Evolutionary conservation across 1,140 invertebrate species (phyloP).

Genomic region (Drosophila sucinea): DNA sequence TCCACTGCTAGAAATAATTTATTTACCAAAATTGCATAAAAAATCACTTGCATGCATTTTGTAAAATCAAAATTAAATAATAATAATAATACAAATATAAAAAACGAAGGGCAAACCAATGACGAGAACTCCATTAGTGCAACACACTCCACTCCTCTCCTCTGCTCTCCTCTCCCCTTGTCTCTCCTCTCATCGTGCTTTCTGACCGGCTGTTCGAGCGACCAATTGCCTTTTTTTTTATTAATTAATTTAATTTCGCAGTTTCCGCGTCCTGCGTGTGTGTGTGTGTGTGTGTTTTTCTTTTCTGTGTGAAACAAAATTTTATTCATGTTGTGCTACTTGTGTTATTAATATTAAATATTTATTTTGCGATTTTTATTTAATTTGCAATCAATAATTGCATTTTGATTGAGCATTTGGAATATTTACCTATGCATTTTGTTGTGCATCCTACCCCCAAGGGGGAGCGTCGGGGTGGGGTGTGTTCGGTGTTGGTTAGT

Average conservation of each 20-base stretch:
- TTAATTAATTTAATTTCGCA: conserved; percentile 67
- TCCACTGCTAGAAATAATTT: neutral
- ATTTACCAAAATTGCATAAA: conserved; percentile 32
- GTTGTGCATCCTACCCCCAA: neutral
- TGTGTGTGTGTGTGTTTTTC: conserved; percentile 3
- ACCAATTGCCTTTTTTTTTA: conserved; percentile 68
- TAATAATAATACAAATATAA: conserved; percentile 32
- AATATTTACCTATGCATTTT: conserved; percentile 13
- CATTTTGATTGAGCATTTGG: conserved; percentile 62
- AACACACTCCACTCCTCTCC: no score
- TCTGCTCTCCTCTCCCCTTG: neutral
- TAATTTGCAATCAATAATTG: conserved; percentile 79
- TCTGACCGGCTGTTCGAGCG: conserved; percentile 1
- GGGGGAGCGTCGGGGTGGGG: no score
- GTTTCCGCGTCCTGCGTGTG: neutral
- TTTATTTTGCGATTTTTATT: conserved; percentile 79
- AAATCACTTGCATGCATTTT: conserved; percentile 71
- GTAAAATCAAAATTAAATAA: conserved; percentile 75
- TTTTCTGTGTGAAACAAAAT: conserved; percentile 32
- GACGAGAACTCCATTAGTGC: neutral
- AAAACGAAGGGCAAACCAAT: conserved; percentile 16
- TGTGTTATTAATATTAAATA: conserved; percentile 78
- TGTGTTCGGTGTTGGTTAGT: neutral
- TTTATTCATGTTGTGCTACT: conserved; percentile 37
- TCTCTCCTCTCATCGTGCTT: neutral